Evolutionary conservation across 2,888 invertebrate species (phyloP), one percentile per base, ranked within the genome.

Genomic region (Himalopsyche tibetana): DNA sequence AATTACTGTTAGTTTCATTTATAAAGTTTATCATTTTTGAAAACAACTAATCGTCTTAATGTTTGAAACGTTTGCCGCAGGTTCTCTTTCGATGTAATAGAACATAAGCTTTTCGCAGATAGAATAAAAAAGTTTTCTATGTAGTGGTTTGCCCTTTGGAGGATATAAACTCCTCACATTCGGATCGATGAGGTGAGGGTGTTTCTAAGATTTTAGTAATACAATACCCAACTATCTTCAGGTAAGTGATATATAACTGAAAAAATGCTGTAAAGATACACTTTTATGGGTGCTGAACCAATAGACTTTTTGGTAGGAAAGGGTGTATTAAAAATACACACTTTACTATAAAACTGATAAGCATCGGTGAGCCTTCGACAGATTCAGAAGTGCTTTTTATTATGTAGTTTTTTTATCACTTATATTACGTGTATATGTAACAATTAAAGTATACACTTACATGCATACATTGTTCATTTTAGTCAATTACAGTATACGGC

Each of bases 131-230:
- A 56, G n/a, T 56, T 56, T n/a, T 8, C 19, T 3, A 28, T 63
- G 28, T 63, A 63, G 63, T 63, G 63, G 28, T 63, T 28, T 63
- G 63, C 63, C 63, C 63, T 63, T 63, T 63, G 11, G 28, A 63
- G 28, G 63, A 28, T 63, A 6, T 9, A 19, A 63, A n/a, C 8
- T 3, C 19, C 28, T 63, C 19, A n/a, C 63, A 63, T 63, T 19
- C 28, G 63, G 63, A 63, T 63, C 63, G 19, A 63, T 63, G 19
- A 5, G 19, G 63, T 28, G 9, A 19, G 63, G 5, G 9, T 63
- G 19, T 19, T 19, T 19, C 63, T 19, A n/a, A 63, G 63, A 63
- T 63, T 63, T 63, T 63, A 63, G 63, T 63, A n/a, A 63, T 11
- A 63, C 28, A 63, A 63, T 63, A 63, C 63, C 63, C 0, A 63